Base-by-base conservation (phyloP, 1,140 invertebrate species). In the Apis dorsata region DNA sequence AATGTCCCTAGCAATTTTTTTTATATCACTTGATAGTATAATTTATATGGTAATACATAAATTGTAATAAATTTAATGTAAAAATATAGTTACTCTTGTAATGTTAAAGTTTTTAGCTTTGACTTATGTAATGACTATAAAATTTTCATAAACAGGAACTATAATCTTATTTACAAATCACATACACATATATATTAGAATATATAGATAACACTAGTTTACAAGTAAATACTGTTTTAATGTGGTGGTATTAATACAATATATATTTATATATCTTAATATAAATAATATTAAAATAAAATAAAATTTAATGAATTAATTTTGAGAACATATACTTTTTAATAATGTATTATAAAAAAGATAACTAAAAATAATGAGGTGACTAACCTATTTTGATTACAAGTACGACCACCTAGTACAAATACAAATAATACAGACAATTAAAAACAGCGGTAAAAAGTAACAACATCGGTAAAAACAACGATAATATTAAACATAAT, bases 201-300 rank as follows among this genome's bases (percentile, higher is more conserved):
- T 53, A 53, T 74, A 66, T 74, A 74, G 24, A 49, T 12, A 13
- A 28, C 53, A 51, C 10, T 55, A 81, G 71, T 53, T 63, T 11
- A 9, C 4, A 15, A 53, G n/a, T 49, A 59, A 59, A 49, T 81
- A 66, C 53, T n/a, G 17, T 75, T 19, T 51, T 60, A 76, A 44
- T 53, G 55, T 77, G 63, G 44, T 76, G 44, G 57, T 77, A 65
- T 59, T 76, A 77, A 65, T 55, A n/a, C 17, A 74, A n/a, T 75
- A 21, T 73, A 72, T n/a, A 49, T 82, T 74, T 77, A 12, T 62
- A 70, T 34, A 77, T 62, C 59, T 28, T 44, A 70, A 51, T 11
- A 82, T 82, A 81, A 81, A 19, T 75, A 62, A 53, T 77, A 69
- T 53, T 69, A 28, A 62, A 70, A 74, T 68, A 82, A 53, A 77